phyloP scores from a whole-genome alignment of 2,797 vertebrate genomes.

The Zalophus californianus region DNA sequence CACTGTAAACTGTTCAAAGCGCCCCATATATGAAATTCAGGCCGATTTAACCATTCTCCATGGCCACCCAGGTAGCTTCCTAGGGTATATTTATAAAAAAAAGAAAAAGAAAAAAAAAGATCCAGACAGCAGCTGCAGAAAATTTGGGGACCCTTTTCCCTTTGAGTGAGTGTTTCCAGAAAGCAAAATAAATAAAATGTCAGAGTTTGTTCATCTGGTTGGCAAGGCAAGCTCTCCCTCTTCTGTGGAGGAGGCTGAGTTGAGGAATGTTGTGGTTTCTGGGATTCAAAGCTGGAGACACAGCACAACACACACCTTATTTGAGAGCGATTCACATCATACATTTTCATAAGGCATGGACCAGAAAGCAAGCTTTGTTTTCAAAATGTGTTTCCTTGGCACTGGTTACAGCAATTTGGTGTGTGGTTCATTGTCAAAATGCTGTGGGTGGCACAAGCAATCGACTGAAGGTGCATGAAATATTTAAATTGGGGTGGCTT shows the following conservation, averaged over 20 bases:
- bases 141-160: slow-evolving; percentile 67
- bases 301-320: slow-evolving; percentile 75
- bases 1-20: slow-evolving; percentile 34
- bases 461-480: slow-evolving; percentile 64
- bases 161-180: slow-evolving; percentile 74
- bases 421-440: slow-evolving; percentile 76
- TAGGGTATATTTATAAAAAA: slow-evolving; percentile 60
- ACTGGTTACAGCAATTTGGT: slow-evolving; percentile 66
- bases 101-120: slow-evolving; percentile 68
- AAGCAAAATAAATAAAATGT: slow-evolving; percentile 81
- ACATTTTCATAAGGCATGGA: slow-evolving; percentile 78
- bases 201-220: slow-evolving; percentile 76
- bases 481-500: slow-evolving; percentile 65
- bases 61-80: slow-evolving; percentile 63
- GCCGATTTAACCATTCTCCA: slow-evolving; percentile 36
- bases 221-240: slow-evolving; percentile 25
- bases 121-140: slow-evolving; percentile 79
- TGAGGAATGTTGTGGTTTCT: slow-evolving; percentile 79
- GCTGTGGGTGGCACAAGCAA: slow-evolving; percentile 72
- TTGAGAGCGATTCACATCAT: slow-evolving; percentile 74
- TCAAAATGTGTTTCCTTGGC: slow-evolving; percentile 75
- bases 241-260: slow-evolving; percentile 31
- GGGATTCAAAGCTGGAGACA: slow-evolving; percentile 68
- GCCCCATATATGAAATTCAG: slow-evolving; percentile 40
- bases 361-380: slow-evolving; percentile 80